phyloP scores from a whole-genome alignment of 2,113 vertebrate species.

The Larimichthys polyactis region DNA sequence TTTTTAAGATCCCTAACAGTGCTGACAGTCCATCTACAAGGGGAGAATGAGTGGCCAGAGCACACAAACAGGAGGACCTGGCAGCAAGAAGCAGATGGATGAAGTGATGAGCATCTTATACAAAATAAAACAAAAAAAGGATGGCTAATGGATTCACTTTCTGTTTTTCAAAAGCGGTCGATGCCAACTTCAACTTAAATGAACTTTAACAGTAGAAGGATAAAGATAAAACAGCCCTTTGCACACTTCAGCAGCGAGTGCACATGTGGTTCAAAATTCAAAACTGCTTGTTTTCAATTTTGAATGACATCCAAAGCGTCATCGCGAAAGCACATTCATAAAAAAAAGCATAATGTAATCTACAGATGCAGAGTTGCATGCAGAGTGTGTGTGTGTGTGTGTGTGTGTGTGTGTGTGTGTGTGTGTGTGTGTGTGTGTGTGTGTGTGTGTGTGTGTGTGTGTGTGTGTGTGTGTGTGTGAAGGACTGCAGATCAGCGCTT shows the following conservation, averaged over 20 bases:
- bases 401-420: constrained; percentile 7
- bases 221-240: background rate
- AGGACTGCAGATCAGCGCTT: constrained; percentile 79
- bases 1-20: constrained; percentile 48
- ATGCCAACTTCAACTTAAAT: constrained; percentile 6
- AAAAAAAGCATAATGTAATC: background rate
- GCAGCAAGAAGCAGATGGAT: constrained; percentile 89
- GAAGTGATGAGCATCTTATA: constrained; percentile 37
- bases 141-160: background rate
- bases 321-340: background rate
- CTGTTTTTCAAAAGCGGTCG: constrained; percentile 5
- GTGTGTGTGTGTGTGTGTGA: constrained; percentile 1
- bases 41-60: constrained; percentile 77
- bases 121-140: background rate
- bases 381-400: background rate
- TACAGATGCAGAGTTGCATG: constrained; percentile 27
- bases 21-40: constrained; percentile 62
- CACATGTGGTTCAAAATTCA: background rate
- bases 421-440: constrained; percentile 4
- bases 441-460: background rate
- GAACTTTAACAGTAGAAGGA: background rate
- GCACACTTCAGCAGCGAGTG: background rate
- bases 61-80: constrained; percentile 88
- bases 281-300: constrained; percentile 2
- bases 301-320: constrained; percentile 5